Conservation (phyloP, 2,797 vertebrate species). For the Scleropages formosus region DNA sequence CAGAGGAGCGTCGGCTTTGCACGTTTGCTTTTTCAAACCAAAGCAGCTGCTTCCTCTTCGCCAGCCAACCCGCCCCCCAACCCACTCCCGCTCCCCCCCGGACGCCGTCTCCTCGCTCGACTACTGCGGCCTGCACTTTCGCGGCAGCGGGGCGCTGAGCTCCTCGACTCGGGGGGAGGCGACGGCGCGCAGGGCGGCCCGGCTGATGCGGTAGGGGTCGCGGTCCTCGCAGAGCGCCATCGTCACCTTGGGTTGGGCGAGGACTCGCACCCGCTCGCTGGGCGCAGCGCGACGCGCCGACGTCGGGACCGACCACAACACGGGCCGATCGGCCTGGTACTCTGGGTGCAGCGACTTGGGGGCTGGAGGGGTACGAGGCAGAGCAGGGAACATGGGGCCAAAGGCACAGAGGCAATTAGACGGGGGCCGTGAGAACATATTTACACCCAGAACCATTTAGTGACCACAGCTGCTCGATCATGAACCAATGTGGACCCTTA, state of each 20-base stretch:
- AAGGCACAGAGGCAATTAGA: background rate
- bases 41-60: background rate
- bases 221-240: conserved; percentile 54
- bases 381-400: too few species aligned
- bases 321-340: conserved; percentile 47
- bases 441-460: background rate
- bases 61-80: too few species aligned
- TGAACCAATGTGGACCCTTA: background rate
- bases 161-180: conserved; percentile 58
- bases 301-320: conserved; percentile 50
- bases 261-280: conserved; percentile 52
- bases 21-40: too few species aligned
- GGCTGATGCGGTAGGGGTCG: conserved; percentile 55
- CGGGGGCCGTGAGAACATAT: background rate
- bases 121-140: conserved; percentile 56
- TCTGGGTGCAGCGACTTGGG: conserved; percentile 59
- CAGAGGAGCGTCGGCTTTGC: too few species aligned
- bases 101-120: background rate
- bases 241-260: conserved; percentile 60
- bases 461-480: background rate
- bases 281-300: conserved; percentile 42
- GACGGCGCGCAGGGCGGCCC: conserved; percentile 47
- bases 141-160: conserved; percentile 62
- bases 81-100: too few species aligned
- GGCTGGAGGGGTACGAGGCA: conserved; percentile 42